phyloP scores from a whole-genome alignment of 2,888 invertebrate genomes.

The Oasisia sp. region DNA sequence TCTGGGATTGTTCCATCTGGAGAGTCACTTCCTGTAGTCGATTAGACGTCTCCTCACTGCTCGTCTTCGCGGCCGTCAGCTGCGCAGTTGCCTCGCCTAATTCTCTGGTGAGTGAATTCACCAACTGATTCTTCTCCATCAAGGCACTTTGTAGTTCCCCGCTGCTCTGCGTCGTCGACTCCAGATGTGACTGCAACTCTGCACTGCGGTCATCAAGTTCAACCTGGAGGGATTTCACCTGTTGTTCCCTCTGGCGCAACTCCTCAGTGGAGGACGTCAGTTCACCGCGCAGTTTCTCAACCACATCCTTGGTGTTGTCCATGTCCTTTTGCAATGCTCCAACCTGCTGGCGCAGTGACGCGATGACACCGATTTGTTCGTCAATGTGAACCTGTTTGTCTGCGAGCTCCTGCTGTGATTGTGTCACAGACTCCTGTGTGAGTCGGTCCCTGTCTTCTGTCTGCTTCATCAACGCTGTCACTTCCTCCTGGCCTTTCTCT shows the following conservation, averaged over 20 bases:
- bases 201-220: not conserved
- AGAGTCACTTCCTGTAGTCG: constrained; percentile 14
- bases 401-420: not conserved
- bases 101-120: constrained; percentile 18
- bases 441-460: not conserved
- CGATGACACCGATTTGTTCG: not conserved
- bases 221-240: not conserved
- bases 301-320: not conserved
- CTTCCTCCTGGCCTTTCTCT: not conserved
- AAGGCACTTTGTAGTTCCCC: not conserved
- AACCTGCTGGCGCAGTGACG: not conserved
- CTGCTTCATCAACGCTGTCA: not conserved
- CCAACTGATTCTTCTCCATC: not conserved
- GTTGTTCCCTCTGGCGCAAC: not conserved
- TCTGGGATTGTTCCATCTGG: constrained; percentile 23
- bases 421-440: not conserved
- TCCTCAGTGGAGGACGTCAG: not conserved
- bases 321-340: not conserved
- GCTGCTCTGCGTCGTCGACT: not conserved
- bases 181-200: not conserved
- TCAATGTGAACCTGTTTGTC: constrained; percentile 8
- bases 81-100: constrained; percentile 25
- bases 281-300: not conserved
- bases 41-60: constrained; percentile 23
- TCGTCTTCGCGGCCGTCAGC: not conserved